Evolutionary conservation across 2,888 invertebrate genomes (phyloP), one percentile per base, ranked within the genome.

Genomic region (Xestia ashworthii): DNA sequence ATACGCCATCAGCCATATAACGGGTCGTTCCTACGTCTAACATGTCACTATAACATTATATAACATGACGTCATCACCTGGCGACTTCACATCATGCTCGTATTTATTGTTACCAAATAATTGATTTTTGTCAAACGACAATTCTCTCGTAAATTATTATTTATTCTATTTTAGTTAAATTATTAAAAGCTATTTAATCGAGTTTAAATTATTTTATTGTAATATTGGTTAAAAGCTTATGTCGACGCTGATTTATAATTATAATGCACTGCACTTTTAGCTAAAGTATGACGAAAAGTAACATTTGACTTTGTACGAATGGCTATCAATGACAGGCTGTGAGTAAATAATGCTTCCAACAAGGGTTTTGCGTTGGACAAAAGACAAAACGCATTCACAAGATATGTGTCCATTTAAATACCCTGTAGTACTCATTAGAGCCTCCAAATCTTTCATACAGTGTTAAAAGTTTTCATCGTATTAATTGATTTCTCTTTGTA

Each of bases 91-190:
- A 64, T 74, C 58, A 44, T 44, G 44, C 46, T 82, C 77, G 88
- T 94, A 93, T 93, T 93, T 93, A 92, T 93, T 92, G 94, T 95
- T 95, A 95, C 94, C 95, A 95, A 95, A 95, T 94, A 93, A 90
- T 84, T 89, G 83, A 83, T 77, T 84, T 62, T 82, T 81, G 83
- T 82, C 75, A 78, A 80, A 78, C 53, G 73, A 76, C 80, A 86
- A 79, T 86, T 86, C 73, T 86, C 78, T 83, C 74, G 74, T 85
- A 79, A 83, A 85, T 80, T 86, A 82, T 81, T 85, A 85, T 83
- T 84, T 87, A 85, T 84, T 86, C 12, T 84, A 84, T 84, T 86
- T 14, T 84, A 84, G 81, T 78, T 83, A 73, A 80, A 79, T 78
- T 79, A 89, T 80, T 83, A 84, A 75, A 67, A 80, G 53, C 46